Evolutionary conservation across 2,113 vertebrate species (phyloP).

Genomic region (Ictalurus furcatus): DNA sequence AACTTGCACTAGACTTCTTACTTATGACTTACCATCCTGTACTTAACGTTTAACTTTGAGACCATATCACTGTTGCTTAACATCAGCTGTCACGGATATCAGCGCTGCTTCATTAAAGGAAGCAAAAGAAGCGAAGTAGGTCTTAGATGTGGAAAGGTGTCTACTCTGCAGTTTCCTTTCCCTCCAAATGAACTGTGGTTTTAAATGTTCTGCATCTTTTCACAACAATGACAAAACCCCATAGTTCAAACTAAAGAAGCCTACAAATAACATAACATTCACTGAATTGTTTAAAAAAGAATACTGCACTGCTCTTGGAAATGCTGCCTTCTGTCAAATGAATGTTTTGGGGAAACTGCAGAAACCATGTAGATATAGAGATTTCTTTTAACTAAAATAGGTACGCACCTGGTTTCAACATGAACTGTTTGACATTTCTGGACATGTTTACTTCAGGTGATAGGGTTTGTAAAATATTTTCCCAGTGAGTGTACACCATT

Average conservation of each 20-base stretch:
- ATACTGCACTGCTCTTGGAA: neutral
- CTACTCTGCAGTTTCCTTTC: neutral
- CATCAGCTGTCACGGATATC: neutral
- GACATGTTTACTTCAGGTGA: neutral
- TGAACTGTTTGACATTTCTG: neutral
- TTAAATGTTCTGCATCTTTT: neutral
- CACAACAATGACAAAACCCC: neutral
- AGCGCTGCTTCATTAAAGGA: neutral
- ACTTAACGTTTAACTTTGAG: neutral
- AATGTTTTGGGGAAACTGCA: neutral
- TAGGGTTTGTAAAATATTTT: neutral
- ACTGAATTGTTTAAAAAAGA: neutral
- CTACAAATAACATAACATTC: neutral
- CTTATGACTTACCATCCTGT: neutral
- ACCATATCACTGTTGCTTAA: neutral
- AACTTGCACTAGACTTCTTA: too few species aligned
- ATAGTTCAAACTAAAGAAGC: conserved; percentile 1
- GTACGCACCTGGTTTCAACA: neutral
- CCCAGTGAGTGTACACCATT: too few species aligned
- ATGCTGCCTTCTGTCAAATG: neutral
- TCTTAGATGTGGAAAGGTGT: neutral
- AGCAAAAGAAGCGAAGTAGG: neutral
- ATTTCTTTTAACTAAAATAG: neutral
- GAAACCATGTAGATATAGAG: neutral
- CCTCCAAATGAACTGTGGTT: conserved; percentile 2